Base-by-base conservation (phyloP, 2,797 vertebrate genomes). In the Hydrolagus colliei region DNA sequence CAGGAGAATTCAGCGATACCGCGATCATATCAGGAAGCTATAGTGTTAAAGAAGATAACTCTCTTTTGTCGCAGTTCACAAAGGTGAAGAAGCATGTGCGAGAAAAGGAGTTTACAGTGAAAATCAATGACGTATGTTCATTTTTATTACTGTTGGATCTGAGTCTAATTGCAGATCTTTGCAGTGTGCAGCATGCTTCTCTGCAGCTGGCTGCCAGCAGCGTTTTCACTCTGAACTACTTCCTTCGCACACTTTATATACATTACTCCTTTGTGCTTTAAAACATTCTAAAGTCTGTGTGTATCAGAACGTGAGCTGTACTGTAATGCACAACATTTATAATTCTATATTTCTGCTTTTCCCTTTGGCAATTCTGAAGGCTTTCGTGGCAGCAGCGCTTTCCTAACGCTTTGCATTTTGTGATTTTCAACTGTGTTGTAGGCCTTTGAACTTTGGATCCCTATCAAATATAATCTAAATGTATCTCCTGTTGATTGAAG, bases 41-140 rank as follows among this genome's bases (percentile, higher is more conserved):
- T 71, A 92, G 91, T 87, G 92, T 94, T 87, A 94, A 93, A 91
- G 96, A 99, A 92, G 97, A 98, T 86, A 95, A 93, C 78, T 95
- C 96, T 65, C 95, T 95, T 41, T 97, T 96, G 59, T 91, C 96
- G 92, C 97, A 99, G 95, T 96, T 97, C 96, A 96, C 97, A 97
- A 98, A 99, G 98, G 98, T 99, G 97, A 99, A 97, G 96, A 97
- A 97, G 96, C 97, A 98, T 98, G 97, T 98, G 96, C 96, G 96
- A 97, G 97, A 97, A 96, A 99, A 98, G 97, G 98, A 99, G 96
- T 99, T 99, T 98, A 99, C 98, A 97, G 97, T 99, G 95, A 98
- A 97, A 96, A 97, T 99, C 95, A 98, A 98, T 95, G 96, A 99
- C 96, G 98, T 99, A 99, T 99, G 98, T 99, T 95, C 93, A 95